Evolutionary conservation across 2,888 invertebrate genomes (phyloP), one percentile per base, ranked within the genome.

Genomic region (Zeuzera pyrina): DNA sequence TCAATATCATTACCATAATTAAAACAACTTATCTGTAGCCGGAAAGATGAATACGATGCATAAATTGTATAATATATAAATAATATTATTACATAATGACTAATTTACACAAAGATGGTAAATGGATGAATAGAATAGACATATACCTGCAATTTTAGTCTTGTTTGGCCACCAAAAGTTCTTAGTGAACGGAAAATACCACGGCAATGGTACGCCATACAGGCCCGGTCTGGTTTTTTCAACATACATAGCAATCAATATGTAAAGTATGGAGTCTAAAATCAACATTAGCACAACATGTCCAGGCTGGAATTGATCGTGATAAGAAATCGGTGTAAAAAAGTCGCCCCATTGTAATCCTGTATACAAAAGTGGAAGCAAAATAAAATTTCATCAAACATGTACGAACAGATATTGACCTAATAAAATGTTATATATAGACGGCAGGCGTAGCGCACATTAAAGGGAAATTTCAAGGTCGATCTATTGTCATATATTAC

Each of bases 191-290:
- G 91, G 91, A 54, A 95, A 97, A 54, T 95, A 89, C 89, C 93
- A 95, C 4, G 90, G 90, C 37, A 89, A 85, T 0, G 93, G 91
- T 0, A 96, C 91, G 2, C 96, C 96, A 60, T 89, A 95, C 35
- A 91, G 87, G 2, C 96, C 96, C 0, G 97, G 97, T 38, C 89
- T 87, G 29, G 97, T 88, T 41, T 92, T 92, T 68, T 97, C 95
- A 15, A 96, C 83, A 55, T 97, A 97, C 67, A 95, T 84, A 0
- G 96, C 91, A 13, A 96, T 73, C 3, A 90, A 34, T 57, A 93
- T 85, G 59, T 95, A 94, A 0, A 95, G 39, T 15, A 91, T 43
- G 0, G 86, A 68, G 52, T 93, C 93, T 0, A 93, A 45, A 30
- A 93, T 58, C 51, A 96, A 71, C 85, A 94, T 89, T 1, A 92